Evolutionary conservation across 2,797 vertebrate genomes (phyloP), one percentile per base, ranked within the genome.

Genomic region (Ceryle rudis): DNA sequence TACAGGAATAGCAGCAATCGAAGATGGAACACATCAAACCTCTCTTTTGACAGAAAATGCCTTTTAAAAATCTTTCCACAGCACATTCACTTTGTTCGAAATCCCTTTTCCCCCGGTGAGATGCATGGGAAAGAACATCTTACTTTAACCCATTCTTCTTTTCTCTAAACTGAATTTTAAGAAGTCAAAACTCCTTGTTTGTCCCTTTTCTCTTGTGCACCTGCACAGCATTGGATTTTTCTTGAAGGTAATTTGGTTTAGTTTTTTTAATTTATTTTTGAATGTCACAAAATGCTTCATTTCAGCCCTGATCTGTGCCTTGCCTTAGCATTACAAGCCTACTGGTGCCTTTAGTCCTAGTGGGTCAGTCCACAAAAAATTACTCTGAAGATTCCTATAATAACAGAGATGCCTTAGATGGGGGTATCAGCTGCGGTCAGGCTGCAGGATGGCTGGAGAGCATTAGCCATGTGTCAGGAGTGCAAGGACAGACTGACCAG

Each of bases 21-120:
- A 93, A 70, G 69, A 80, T 75, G 61, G 37, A 70, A 54, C 44
- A 29, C 0, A 3, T 78, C 69, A 82, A 52, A 64, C 21, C 11
- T 13, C 33, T 65, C 23, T 89, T 70, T 74, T 35, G 54, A 83
- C 51, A 82, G 82, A 81, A 89, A 93, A 93, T 37, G 28, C 23
- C 33, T 71, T 91, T 74, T 6, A 74, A 93, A 44, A 78, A 35
- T 58, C 61, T 71, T 85, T 58, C 26, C 44, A 67, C 41, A 55
- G 18, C 78, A 22, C 18, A 44, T 47, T 83, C 47, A 28, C 26
- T 82, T 95, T 39, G 9, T 39, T 87, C 37, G 7, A 51, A 82
- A 83, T 47, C 39, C 51, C 57, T 60, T 58, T 70, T 29, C 3
- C 35, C 42, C 2, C 21, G 47, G 1, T 71, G 23, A 90, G 60